These are phyloP conservation scores for Bradypus variegatus DNA, from an alignment of 2,797 vertebrate genomes.

Conservation along the genomic window DNA sequence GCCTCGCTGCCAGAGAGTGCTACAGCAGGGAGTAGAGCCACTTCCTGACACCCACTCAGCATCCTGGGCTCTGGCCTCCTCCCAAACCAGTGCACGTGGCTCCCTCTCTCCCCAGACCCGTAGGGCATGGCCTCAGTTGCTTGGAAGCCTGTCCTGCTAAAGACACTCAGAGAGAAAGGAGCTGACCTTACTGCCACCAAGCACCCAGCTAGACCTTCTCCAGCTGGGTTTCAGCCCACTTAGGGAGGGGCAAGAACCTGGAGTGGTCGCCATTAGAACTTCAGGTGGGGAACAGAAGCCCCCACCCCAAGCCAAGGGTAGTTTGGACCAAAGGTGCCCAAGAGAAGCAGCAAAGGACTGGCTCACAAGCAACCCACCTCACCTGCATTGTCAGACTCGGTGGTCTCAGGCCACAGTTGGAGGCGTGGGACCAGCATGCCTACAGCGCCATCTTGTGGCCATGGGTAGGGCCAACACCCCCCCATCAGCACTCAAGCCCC, in stretches of 20 bases:
- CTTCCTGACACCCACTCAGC: not conserved
- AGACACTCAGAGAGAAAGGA: not conserved
- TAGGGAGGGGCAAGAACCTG: not conserved
- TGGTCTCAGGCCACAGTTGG: not conserved
- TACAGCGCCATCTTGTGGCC: conserved; percentile 55
- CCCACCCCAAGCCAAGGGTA: not conserved
- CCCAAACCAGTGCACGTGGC: not conserved
- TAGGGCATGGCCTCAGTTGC: not conserved
- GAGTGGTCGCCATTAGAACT: not conserved
- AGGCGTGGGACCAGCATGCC: not conserved
- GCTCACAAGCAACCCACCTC: not conserved
- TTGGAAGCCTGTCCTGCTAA: not conserved
- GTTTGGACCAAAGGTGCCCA: not conserved
- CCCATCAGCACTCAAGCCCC: not conserved
- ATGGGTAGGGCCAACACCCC: not conserved
- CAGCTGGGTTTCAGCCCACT: not conserved
- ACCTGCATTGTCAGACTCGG: not conserved
- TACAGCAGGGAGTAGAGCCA: no score
- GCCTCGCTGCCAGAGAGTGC: rapidly evolving
- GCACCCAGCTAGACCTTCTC: not conserved
- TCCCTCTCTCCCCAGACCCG: not conserved
- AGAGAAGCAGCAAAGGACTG: not conserved
- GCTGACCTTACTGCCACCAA: not conserved
- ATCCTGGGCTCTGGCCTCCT: not conserved
- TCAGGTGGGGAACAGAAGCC: not conserved